Conservation (phyloP, 2,888 invertebrate genomes). For the Zaprionus bogoriensis region DNA sequence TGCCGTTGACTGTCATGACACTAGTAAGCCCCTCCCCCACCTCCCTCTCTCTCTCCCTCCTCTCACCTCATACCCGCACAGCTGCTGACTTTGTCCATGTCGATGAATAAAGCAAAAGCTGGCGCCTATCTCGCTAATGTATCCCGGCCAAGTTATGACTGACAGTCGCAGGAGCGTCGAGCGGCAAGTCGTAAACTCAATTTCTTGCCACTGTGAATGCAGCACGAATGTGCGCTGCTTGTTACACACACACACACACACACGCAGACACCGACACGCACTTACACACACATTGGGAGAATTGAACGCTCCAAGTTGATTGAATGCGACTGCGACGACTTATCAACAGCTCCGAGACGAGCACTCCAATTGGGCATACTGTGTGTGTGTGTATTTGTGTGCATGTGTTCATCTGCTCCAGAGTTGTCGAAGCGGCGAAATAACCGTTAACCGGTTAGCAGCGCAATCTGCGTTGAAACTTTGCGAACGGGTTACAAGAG, state of each 20-base stretch:
- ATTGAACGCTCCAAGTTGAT: constrained; percentile 40
- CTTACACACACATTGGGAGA: constrained; percentile 33
- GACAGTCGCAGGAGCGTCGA: constrained; percentile 42
- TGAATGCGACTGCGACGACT: constrained; percentile 43
- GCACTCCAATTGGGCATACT: not conserved
- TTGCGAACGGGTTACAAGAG: not conserved
- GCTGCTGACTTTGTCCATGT: not conserved
- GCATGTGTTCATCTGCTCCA: not conserved
- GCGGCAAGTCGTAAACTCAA: constrained; percentile 54
- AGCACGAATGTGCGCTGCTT: constrained; percentile 38
- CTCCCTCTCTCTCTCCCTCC: not conserved
- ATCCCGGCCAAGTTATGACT: constrained; percentile 56
- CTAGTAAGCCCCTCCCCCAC: not conserved
- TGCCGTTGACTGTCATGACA: not conserved
- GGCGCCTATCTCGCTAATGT: constrained; percentile 54
- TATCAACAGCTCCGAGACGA: constrained; percentile 32
- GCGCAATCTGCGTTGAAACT: not conserved
- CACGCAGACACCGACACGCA: not conserved
- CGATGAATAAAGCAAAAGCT: constrained; percentile 54
- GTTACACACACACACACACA: not conserved
- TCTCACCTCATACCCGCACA: not conserved
- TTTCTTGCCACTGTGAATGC: constrained; percentile 52
- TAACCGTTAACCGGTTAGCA: not conserved
- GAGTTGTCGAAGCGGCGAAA: not conserved
- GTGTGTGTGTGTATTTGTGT: not conserved